Evolutionary conservation across 2,888 invertebrate species (phyloP), one percentile per base, ranked within the genome.

Genomic region (Erebia ligea): DNA sequence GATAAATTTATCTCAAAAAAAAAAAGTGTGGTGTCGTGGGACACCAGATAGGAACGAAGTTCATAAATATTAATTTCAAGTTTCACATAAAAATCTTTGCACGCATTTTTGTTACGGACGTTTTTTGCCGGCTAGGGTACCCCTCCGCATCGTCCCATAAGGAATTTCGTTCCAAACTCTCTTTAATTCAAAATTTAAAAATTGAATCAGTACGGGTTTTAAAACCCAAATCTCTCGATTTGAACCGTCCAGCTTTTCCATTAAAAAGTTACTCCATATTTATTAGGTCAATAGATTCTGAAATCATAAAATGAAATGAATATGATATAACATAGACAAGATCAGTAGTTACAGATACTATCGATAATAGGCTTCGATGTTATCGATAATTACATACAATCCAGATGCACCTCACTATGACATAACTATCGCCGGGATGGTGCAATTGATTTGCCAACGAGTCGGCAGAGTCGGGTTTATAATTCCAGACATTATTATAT

Each of bases 321-420:
- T 67, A 67, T 67, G 67, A 67, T 67, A 58, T 48, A 67, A 67
- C 58, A 45, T n/a, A 58, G 58, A 48, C 58, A 67, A 67, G 57
- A 67, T 67, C 67, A 67, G 67, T 48, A 58, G 58, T 58, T 67
- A 57, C 48, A 25, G 69, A 69, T 69, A 50, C 21, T 61, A 69
- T 66, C 66, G 69, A 70, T 19, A 61, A 52, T 52, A 69, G 67
- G 56, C 48, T 48, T 66, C n/a, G 67, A 67, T 67, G 48, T 25
- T 67, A 67, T 74, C 74, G 68, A 72, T 74, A 73, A 73, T 73
- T 69, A 67, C 48, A 56, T 48, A 66, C 68, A 66, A 72, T 70
- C 70, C 67, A 67, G 74, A 74, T 74, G 72, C 66, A 72, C 72
- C 56, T 64, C 64, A 70, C 72, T 68, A 66, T 73, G 72, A 67